These are phyloP conservation scores for Leptoteleia sp. DNA, from an alignment of 1,140 invertebrate species.

Conservation along the genomic window DNA sequence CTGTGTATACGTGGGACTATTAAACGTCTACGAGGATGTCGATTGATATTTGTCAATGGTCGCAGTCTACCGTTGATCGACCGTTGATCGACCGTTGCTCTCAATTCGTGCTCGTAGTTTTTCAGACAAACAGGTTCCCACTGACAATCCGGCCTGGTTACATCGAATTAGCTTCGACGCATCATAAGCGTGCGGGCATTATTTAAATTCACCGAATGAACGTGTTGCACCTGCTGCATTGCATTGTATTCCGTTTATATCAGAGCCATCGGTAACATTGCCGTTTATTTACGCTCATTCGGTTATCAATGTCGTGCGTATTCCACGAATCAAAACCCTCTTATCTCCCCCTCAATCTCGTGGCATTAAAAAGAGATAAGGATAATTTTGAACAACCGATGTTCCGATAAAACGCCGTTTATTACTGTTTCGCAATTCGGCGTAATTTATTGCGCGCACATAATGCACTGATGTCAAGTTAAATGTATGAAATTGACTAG, in stretches of 20 bases:
- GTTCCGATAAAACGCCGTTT: background rate
- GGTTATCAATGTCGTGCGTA: slow-evolving; percentile 4
- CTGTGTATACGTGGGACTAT: too few species aligned
- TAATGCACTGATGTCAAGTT: background rate
- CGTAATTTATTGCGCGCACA: background rate
- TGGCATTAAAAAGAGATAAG: background rate
- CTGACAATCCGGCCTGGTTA: slow-evolving; percentile 72
- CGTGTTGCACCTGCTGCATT: slow-evolving; percentile 27
- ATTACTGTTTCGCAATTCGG: slow-evolving; percentile 10
- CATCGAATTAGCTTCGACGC: slow-evolving; percentile 67
- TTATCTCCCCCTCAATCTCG: background rate
- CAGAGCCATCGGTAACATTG: slow-evolving; percentile 28
- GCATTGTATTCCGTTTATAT: slow-evolving; percentile 33
- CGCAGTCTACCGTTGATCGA: slow-evolving; percentile 57
- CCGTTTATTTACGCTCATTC: background rate
- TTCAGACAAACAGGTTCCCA: slow-evolving; percentile 68
- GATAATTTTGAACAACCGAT: slow-evolving; percentile 10
- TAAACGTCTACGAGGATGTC: too few species aligned
- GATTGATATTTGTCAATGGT: slow-evolving; percentile 64
- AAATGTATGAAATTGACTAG: slow-evolving; percentile 2
- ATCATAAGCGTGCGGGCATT: slow-evolving; percentile 49
- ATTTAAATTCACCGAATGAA: slow-evolving; percentile 29
- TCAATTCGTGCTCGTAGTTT: slow-evolving; percentile 53
- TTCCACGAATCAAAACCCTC: background rate
- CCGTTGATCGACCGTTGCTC: slow-evolving; percentile 43